Conservation (phyloP, 1,140 invertebrate species). For the Drosophila virilis region DNA sequence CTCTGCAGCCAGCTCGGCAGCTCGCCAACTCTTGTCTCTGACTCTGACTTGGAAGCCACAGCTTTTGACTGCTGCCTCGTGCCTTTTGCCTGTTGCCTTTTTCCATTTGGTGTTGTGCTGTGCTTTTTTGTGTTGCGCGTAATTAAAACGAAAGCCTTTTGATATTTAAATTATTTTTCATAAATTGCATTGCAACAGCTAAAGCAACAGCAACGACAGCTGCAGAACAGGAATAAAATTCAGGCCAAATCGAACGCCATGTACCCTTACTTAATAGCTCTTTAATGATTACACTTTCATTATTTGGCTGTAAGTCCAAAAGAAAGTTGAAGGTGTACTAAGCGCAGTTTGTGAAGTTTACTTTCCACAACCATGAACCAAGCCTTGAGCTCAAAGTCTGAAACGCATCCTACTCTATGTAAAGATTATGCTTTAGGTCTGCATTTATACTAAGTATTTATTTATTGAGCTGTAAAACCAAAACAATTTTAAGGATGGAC, state of each 20-base stretch:
- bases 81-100: constrained; percentile 42
- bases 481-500: no score
- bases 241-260: constrained; percentile 1
- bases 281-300: no score
- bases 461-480: no score
- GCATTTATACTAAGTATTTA: no score
- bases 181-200: constrained; percentile 72
- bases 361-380: no score
- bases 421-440: no score
- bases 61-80: constrained; percentile 14
- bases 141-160: constrained; percentile 83
- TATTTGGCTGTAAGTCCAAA: no score
- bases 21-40: not conserved
- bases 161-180: constrained; percentile 83
- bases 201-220: constrained; percentile 21
- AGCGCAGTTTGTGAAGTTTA: no score
- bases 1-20: constrained; percentile 1
- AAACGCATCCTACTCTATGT: no score
- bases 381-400: no score
- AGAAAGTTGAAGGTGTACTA: no score
- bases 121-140: constrained; percentile 65
- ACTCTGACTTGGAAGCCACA: constrained; percentile 33
- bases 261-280: not conserved
- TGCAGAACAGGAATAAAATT: not conserved
- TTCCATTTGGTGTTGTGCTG: constrained; percentile 52